Evolutionary conservation across 2,113 vertebrate species (phyloP), one percentile per base, ranked within the genome.

Genomic region (Morone saxatilis): DNA sequence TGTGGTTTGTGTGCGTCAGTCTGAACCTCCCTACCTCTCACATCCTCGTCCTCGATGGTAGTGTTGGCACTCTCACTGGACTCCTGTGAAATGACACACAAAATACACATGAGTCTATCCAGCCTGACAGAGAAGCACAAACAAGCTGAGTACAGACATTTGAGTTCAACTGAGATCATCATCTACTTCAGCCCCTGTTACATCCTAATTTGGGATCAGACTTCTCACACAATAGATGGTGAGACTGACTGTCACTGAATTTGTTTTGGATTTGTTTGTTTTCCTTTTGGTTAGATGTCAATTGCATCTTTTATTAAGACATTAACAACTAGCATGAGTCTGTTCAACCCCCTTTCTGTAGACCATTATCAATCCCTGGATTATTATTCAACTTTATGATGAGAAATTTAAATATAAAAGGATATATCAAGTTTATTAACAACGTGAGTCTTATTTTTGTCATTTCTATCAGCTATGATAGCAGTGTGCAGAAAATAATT

Each of bases 1-100:
- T 4, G 7, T 66, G 19, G 25, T 11, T 12, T 50, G 13, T 20
- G 1, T 41, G 14, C 0, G 43, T 59, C 2, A n/a, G 61, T 66
- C 12, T 63, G 41, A 25, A 25, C 38, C 1, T 59, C 11, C 90
- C 36, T 97, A 99, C 98, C 98, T 99, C 98, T 98, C 75, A 99
- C 96, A 70, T 99, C 98, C 93, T 99, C 98, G 25, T 99, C 98
- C 81, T 99, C 98, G 13, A 99, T 98, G 80, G 98, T 99, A 3
- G 98, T 99, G 91, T 99, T 99, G 85, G 97, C 94, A 45, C 98
- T 99, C 94, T 99, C 98, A 1, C 97, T 98, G 67, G 98, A 99
- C 81, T 99, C 98, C 98, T 99, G 94, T 88, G n/a, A 85, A 68
- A 94, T 47, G 86, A 76, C 90, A 16, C 71, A 81, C 0, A 41